Conservation (phyloP, 1,140 invertebrate species). For the Triops cancriformis region DNA sequence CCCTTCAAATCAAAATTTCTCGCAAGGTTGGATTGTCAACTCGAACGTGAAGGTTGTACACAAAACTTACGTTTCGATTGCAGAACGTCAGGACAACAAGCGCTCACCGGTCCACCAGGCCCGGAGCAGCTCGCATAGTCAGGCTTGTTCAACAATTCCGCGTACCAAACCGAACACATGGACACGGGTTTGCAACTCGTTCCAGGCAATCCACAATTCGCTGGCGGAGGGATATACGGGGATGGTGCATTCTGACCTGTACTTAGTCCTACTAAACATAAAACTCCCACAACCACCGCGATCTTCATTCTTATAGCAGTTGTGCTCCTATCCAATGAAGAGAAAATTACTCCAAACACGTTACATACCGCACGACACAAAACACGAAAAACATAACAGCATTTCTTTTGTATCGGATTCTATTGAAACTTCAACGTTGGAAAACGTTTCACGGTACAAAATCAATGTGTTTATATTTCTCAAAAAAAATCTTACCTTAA, state of each 20-base stretch:
- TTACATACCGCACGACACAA: too few relatives aligned
- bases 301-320: too few relatives aligned
- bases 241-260: not conserved
- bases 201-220: not conserved
- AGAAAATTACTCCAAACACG: too few relatives aligned
- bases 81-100: not conserved
- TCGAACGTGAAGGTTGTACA: not conserved
- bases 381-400: too few relatives aligned
- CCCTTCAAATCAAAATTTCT: too few relatives aligned
- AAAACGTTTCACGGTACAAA: too few relatives aligned
- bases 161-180: not conserved
- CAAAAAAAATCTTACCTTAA: not conserved
- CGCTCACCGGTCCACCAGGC: not conserved
- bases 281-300: too few relatives aligned
- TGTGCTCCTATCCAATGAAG: too few relatives aligned
- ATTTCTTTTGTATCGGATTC: too few relatives aligned
- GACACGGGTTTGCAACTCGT: not conserved
- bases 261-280: not conserved
- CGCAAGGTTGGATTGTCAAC: too few relatives aligned
- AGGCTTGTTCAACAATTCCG: not conserved
- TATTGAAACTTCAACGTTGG: too few relatives aligned
- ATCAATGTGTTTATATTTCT: not conserved
- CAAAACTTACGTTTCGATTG: not conserved
- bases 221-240: not conserved
- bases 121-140: not conserved